Evolutionary conservation across 2,797 vertebrate species (phyloP), one percentile per base, ranked within the genome.

Genomic region (Dendrocincla fuliginosa): DNA sequence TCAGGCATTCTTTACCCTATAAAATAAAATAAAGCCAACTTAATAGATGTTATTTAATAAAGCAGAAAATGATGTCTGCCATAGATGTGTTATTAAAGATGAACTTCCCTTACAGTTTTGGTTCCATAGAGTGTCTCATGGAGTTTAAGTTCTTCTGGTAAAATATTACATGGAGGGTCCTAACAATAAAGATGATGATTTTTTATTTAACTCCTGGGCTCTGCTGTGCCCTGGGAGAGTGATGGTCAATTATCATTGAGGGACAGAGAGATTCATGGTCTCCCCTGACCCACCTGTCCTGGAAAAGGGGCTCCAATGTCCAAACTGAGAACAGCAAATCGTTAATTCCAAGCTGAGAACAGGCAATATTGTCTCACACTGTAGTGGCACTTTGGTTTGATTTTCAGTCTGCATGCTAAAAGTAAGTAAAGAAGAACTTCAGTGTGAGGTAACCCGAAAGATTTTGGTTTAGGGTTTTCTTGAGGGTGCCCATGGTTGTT

Each of bases 1-100:
- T 98, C 98, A 97, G 92, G n/a, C 70, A 68, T 95, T 94, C 93
- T 95, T 86, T 94, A 94, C 89, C 78, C 67, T 70, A 96, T 75
- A 78, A 86, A 95, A 93, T 95, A 94, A 96, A 95, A 95, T 67
- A 91, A 93, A 95, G 86, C 37, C 81, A 80, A 95, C 95, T 95
- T 97, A 96, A 97, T 84, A 87, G 83, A 49, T 80, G 83, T 89
- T 97, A 95, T 96, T 97, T 93, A 70, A 91, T 96, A 95, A 96
- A 94, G 89, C 27, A 65, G 41, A 93, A 94, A 90, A 94, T 95
- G 50, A 95, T 96, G 89, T 96, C 96, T 95, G 84, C 42, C 50
- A 83, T 85, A 87, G n/a, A n/a, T 87, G 69, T 95, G 69, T 93
- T 97, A 71, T 94, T 81, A 64, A 82, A 82, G 68, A 85, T 41